Conservation (phyloP, 64 coral and sea anemone genomes). For the Acropora tenuis region DNA sequence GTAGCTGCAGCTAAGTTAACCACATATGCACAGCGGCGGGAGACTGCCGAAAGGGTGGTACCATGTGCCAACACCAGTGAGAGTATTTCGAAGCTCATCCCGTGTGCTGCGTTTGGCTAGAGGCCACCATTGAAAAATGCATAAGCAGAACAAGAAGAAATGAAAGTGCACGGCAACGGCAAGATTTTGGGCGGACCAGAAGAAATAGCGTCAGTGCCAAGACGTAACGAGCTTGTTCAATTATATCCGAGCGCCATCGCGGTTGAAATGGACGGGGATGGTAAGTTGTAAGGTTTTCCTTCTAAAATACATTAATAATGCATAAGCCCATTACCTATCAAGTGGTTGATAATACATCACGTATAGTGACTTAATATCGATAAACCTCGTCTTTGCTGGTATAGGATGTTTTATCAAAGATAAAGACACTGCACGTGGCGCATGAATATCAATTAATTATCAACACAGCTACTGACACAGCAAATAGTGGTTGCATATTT, state of each 20-base stretch:
- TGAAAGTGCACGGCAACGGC: not conserved
- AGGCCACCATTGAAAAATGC: slow-evolving; percentile 12
- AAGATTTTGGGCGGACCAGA: no score
- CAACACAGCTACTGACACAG: no score
- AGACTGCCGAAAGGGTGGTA: not conserved
- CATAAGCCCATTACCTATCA: no score
- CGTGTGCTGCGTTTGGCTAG: slow-evolving; percentile 25
- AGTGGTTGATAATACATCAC: no score
- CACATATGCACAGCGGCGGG: not conserved
- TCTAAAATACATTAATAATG: no score
- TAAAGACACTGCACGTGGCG: no score
- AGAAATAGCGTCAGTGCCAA: no score
- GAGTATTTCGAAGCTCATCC: not conserved
- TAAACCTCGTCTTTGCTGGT: no score
- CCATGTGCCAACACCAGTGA: not conserved
- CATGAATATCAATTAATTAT: no score
- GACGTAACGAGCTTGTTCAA: slow-evolving; percentile 19
- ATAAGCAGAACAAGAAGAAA: not conserved
- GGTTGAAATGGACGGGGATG: slow-evolving; percentile 59
- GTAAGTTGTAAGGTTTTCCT: not conserved
- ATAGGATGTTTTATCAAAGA: no score
- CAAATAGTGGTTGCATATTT: no score
- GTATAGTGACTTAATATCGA: no score
- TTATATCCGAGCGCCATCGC: slow-evolving; percentile 39
- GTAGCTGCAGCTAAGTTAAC: slow-evolving; percentile 12